Evolutionary conservation across 2,888 invertebrate genomes (phyloP), one percentile per base, ranked within the genome.

Genomic region (Auanema freiburgensis): DNA sequence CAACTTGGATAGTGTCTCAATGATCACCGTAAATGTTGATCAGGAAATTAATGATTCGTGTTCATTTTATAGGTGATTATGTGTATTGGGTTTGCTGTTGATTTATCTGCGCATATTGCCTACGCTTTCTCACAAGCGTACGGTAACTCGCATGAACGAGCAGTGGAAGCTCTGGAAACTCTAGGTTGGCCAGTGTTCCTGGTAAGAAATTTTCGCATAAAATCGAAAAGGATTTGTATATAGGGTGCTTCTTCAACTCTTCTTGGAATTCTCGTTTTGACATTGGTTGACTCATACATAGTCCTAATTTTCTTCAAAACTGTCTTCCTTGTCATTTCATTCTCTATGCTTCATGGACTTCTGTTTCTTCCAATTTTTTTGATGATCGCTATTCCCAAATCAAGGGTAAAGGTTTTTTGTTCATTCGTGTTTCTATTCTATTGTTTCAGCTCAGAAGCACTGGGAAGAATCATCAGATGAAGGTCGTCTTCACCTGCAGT

Each of bases 21-120:
- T 95, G 93, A 93, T 94, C 67, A 93, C 94, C 10, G 76, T 72
- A 16, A n/a, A 49, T 43, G 21, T 23, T 11, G 23, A 18, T 46
- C 46, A 46, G 10, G 21, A 46, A 5, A 3, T 18, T 21, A n/a
- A n/a, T n/a, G 16, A 14, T 21, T 18, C 1, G 12, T 49, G 8
- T 8, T 16, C 12, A 52, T 53, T 64, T 54, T 33, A 33, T 63
- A 72, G 84, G 87, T 95, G 56, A 94, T 95, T 74, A 94, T 95
- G 93, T 93, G 93, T 85, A 93, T 94, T 66, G 95, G 94, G 57
- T 94, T 94, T 86, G 93, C 93, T 8, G 93, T 94, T 21, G 82
- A 82, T 67, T 67, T 82, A 25, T 81, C 81, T 4, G 74, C 77
- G 12, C 77, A 75, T 42, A 77, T 75, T 42, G 71, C 76, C 1